Evolutionary conservation across 1,140 invertebrate genomes (phyloP), one percentile per base, ranked within the genome.

Genomic region (Drosophila azteca): DNA sequence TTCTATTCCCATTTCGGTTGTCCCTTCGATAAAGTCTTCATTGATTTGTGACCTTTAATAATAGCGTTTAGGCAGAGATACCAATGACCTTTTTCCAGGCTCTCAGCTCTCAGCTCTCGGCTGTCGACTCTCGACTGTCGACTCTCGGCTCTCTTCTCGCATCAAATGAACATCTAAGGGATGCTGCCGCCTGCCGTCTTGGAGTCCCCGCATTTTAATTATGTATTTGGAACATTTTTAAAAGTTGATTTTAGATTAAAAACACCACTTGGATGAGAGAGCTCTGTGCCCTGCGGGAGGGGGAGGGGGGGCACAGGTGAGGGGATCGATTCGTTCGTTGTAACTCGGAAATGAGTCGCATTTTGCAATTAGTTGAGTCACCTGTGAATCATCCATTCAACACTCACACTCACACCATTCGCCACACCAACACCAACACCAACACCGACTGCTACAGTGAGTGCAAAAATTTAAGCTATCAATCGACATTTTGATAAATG

Each of bases 31-130:
- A 88, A 88, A 88, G 83, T 79, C 83, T 88, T 88, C 76, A 88
- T 88, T 88, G 83, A 88, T 88, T 88, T 88, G 83, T 88, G 83
- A 83, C 83, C 83, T 79, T 78, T 88, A 88, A 88, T 88, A 88
- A 88, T 89, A 88, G 83, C 76, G 84, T 89, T 88, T 89, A 89
- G 72, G 64, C 52, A 43, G 57, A 65, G 77, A 84, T 85, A 87
- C 59, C 74, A 74, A 43, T 67, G 75, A 87, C 82, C 82, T 82
- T 88, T 87, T 81, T 48, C 43, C 50, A 57, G 39, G 45, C 53
- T 75, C 75, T 20, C 4, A 4, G 24, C 24, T 5, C 24, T 24
- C 24, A 5, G 24, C 24, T 5, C 24, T 24, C 24, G 2, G 24
- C 24, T 24, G 3, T 24, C 22, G n/a, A n/a, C n/a, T n/a, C 0